Evolutionary conservation across 1,140 invertebrate species (phyloP).

Genomic region (Pseudomyrmex gracilis): DNA sequence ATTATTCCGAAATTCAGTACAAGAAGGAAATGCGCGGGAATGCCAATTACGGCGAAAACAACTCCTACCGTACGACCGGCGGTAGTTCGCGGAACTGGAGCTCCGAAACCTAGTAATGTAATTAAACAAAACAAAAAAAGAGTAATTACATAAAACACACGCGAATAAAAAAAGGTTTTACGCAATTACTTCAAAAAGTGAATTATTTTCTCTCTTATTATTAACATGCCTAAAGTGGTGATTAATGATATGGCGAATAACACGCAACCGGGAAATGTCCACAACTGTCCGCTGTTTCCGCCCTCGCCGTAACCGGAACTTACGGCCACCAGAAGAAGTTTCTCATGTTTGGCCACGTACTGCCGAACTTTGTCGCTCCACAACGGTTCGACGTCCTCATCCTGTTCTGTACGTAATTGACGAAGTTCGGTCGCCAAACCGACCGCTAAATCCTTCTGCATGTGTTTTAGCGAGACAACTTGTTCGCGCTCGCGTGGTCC

Average conservation of each 20-base stretch:
- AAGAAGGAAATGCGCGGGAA: constrained; percentile 88
- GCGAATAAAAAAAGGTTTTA: neutral
- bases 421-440: constrained; percentile 86
- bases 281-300: constrained; percentile 85
- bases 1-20: constrained; percentile 88
- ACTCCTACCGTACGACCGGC: constrained; percentile 87
- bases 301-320: constrained; percentile 86
- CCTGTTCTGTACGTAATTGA: constrained; percentile 82
- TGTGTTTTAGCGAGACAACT: constrained; percentile 82
- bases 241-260: constrained; percentile 87
- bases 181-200: neutral
- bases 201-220: neutral
- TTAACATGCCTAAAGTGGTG: constrained; percentile 86
- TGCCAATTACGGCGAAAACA: constrained; percentile 87
- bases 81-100: constrained; percentile 87
- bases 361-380: constrained; percentile 86
- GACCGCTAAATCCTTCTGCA: constrained; percentile 85
- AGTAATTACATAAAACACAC: neutral
- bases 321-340: constrained; percentile 85
- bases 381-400: constrained; percentile 80
- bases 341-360: constrained; percentile 86
- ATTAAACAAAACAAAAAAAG: neutral
- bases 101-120: constrained; percentile 86
- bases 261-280: constrained; percentile 88
- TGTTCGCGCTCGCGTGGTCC: constrained; percentile 86